Base-by-base conservation (phyloP, 2,113 vertebrate genomes). In the Scomber scombrus region DNA sequence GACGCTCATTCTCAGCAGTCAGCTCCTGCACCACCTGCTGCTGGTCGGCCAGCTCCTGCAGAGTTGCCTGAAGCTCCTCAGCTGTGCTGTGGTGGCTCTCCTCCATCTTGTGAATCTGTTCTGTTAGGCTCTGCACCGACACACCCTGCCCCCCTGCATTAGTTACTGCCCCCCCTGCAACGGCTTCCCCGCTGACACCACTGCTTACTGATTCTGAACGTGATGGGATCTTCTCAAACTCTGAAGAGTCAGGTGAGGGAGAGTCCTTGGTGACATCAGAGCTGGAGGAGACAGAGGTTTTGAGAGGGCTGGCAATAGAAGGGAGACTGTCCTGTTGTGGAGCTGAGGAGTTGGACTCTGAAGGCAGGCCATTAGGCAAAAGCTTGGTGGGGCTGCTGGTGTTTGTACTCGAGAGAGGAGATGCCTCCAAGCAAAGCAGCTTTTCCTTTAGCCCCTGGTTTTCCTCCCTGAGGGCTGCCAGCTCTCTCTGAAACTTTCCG, bases 21-120 rank as follows among this genome's bases (percentile, higher is more conserved):
- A 99, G 88, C 83, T 99, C 98, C 91, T 98, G 97, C 16, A 99
- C 96, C 91, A 99, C 95, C 75, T 98, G 97, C 86, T 99, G 97
- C 90, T 99, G 98, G 89, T 99, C 98, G 0, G 97, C 96, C 8
- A 99, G 89, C 84, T 99, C 98, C 78, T 99, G 97, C 54, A 99
- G 61, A 1, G 98, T 99, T 9, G 98, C 98, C 88, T 99, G 97
- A 7, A 99, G 94, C 50, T 99, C 98, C 63, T 99, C 98, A 0
- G 97, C 94, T 0, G 97, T 99, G 91, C 97, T 98, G 83, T 99
- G 98, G 23, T 99, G 97, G 65, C 93, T 98, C 90, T 99, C 98
- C 78, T 99, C 98, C 97, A 99, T 98, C 92, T 96, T 97, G 12
- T 98, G 96, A 79, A 99, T 98, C 85, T 94, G 95, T 86, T 98